Conservation (phyloP, 2,113 vertebrate genomes). For the Plecturocebus donacophilus region DNA sequence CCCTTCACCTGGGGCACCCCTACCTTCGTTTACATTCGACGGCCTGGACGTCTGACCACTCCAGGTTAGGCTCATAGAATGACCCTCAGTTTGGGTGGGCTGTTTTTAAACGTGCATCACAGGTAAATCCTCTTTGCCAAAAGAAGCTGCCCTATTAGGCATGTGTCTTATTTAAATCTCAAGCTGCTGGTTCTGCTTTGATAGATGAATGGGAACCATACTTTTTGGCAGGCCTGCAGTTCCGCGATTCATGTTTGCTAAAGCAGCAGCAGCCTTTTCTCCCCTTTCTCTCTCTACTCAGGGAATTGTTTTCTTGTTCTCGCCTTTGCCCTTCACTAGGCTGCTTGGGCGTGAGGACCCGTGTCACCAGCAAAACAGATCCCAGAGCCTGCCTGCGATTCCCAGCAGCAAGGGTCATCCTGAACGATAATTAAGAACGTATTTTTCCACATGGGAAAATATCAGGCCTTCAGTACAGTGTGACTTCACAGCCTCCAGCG, state of each 20-base stretch:
- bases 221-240: not conserved
- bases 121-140: not conserved
- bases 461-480: accelerated
- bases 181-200: not conserved
- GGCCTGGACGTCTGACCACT: too few relatives aligned
- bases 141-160: not conserved
- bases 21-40: not conserved
- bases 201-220: not conserved
- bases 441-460: not conserved
- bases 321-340: not conserved
- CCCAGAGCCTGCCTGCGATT: not conserved
- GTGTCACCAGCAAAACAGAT: not conserved
- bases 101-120: not conserved
- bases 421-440: not conserved
- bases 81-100: not conserved
- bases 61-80: not conserved
- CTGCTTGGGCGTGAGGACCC: not conserved
- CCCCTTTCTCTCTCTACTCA: not conserved
- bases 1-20: not conserved
- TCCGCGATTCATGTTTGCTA: not conserved
- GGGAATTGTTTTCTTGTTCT: not conserved
- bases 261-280: not conserved
- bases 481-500: accelerated
- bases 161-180: not conserved
- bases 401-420: not conserved